Conservation (phyloP, 2,113 vertebrate species). For the Thermophis baileyi region DNA sequence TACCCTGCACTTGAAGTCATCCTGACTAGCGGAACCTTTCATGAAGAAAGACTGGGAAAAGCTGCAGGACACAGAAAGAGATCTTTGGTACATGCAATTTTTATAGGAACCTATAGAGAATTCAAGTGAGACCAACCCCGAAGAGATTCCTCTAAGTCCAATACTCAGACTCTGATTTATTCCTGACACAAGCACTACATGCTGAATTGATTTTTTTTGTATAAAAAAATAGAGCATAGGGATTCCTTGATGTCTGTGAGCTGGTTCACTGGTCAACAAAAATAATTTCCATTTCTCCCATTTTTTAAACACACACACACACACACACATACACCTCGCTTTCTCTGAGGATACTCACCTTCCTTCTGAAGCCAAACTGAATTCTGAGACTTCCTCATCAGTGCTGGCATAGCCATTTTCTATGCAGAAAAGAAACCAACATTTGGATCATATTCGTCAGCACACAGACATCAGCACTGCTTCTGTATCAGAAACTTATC, state of each 20-base stretch:
- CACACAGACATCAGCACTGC: rapidly evolving
- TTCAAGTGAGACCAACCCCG: too few species aligned
- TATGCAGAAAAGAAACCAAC: slow-evolving; percentile 45
- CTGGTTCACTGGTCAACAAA: not conserved
- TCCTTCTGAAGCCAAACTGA: slow-evolving; percentile 87
- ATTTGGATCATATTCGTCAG: slow-evolving; percentile 1
- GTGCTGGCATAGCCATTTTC: slow-evolving; percentile 94
- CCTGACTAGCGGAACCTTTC: slow-evolving; percentile 94
- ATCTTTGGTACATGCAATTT: not conserved
- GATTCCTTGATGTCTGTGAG: too few species aligned
- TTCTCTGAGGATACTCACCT: slow-evolving; percentile 71
- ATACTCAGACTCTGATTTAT: not conserved
- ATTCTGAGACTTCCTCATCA: slow-evolving; percentile 89
- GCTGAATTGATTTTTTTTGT: not conserved
- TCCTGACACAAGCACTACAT: not conserved
- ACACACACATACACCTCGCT: not conserved
- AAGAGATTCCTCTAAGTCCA: not conserved
- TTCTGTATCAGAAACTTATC: not conserved
- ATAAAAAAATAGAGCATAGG: not conserved
- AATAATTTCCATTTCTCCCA: not conserved
- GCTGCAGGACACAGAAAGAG: slow-evolving; percentile 58
- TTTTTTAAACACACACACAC: not conserved
- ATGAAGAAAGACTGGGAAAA: slow-evolving; percentile 81
- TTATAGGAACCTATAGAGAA: not conserved
- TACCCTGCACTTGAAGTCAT: slow-evolving; percentile 95